These are phyloP conservation scores for Eupristina koningsbergeri DNA, from an alignment of 1,140 invertebrate genomes.

Conservation along the genomic window DNA sequence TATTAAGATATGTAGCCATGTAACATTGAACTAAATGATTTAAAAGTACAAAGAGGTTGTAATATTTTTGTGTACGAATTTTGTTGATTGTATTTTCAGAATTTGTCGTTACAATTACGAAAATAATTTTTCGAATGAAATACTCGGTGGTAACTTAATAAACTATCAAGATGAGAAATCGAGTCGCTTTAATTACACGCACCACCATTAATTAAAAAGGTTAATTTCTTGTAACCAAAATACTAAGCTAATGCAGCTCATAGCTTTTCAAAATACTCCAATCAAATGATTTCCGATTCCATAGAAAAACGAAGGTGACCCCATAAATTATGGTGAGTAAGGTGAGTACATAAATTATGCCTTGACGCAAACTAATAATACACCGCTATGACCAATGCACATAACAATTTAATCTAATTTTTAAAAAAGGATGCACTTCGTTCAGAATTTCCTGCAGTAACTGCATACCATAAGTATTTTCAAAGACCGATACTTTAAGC, in stretches of 20 bases:
- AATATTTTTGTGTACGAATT: no score
- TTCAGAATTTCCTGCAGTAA: no score
- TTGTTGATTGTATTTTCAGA: no score
- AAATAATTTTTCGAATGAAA: background rate
- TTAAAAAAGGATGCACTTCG: background rate
- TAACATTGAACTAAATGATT: no score
- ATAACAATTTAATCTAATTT: slow-evolving; percentile 32
- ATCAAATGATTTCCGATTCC: slow-evolving; percentile 33
- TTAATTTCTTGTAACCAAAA: slow-evolving; percentile 43
- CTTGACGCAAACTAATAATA: slow-evolving; percentile 1
- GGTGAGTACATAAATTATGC: slow-evolving; percentile 27
- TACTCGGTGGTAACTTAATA: background rate
- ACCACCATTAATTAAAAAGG: slow-evolving; percentile 29
- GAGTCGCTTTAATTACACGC: slow-evolving; percentile 30
- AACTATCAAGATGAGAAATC: background rate
- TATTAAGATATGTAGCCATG: no score
- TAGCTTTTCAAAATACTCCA: background rate
- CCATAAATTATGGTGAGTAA: no score
- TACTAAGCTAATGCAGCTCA: background rate
- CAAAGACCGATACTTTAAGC: background rate
- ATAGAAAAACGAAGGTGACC: slow-evolving; percentile 35
- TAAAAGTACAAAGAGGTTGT: no score
- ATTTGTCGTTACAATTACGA: background rate
- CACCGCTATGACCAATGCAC: background rate
- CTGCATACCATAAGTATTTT: background rate